Conservation (phyloP, 2,797 vertebrate species). For the Rhynchonycteris naso region DNA sequence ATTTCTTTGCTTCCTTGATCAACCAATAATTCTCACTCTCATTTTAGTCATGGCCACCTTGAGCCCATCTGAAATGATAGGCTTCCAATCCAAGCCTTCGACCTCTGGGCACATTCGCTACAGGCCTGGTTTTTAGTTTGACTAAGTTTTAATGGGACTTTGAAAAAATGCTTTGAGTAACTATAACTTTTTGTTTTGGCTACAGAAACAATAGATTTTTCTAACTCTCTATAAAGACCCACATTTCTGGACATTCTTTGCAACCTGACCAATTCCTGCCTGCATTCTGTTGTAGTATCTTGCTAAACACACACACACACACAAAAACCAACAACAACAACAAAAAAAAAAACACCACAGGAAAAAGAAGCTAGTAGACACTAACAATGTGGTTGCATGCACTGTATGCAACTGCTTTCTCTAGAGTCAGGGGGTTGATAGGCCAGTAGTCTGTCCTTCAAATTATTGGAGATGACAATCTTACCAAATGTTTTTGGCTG, state of each 20-base stretch:
- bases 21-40: not conserved
- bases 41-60: not conserved
- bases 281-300: not conserved
- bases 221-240: not conserved
- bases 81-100: not conserved
- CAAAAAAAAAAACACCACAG: not conserved
- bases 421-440: not conserved
- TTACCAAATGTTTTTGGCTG: not conserved
- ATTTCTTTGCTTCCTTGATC: not conserved
- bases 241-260: not conserved
- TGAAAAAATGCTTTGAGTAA: not conserved
- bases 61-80: not conserved
- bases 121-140: not conserved
- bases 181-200: not conserved
- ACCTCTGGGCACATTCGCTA: not conserved
- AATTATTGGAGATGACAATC: not conserved
- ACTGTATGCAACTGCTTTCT: not conserved
- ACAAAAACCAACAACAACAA: no score
- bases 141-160: not conserved
- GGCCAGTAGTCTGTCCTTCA: not conserved
- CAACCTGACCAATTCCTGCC: not conserved
- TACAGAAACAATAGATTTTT: not conserved
- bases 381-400: not conserved
- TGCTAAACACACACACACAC: not conserved
- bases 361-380: not conserved